Evolutionary conservation across 2,888 invertebrate genomes (phyloP), one percentile per base, ranked within the genome.

Genomic region (Pherbina coryleti): DNA sequence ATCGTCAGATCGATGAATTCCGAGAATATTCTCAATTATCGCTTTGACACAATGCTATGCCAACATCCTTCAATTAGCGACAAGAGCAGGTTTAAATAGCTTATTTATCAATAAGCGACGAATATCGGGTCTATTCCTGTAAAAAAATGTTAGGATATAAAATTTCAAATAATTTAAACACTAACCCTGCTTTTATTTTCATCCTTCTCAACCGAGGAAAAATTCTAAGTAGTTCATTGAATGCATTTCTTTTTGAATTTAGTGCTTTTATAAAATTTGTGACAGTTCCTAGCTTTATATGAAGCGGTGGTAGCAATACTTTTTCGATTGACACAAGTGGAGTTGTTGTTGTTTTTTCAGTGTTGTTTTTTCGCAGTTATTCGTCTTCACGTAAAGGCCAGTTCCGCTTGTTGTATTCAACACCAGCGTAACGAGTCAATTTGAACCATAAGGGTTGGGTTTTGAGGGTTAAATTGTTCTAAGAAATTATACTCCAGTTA

Each of bases 311-410:
- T 19, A 71, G 53, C 53, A 71, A 70, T 37, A 70, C 51, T 51
- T 53, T 71, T 71, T 53, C 53, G 55, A 71, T 71, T 53, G 71
- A 14, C 25, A 71, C 71, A 71, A 71, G 71, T 53, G 53, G 53
- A 71, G n/a, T n/a, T n/a, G n/a, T n/a, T n/a, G n/a, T n/a, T n/a
- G 44, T 44, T 53, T 71, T 31, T 4, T 4, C 31, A 31, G 5
- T 57, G 19, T 57, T 57, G 57, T 22, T 57, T 53, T 53, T 2
- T 53, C n/a, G 53, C n/a, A 53, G n/a, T n/a, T n/a, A n/a, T n/a
- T n/a, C n/a, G 53, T 53, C n/a, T 53, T 53, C n/a, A n/a, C 22
- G 3, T 22, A 19, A 9, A 57, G 22, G n/a, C 8, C 22, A 66
- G 14, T 34, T 17, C 19, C n/a, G 34, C 66, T 34, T 17, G 22